Conservation (phyloP, 2,888 invertebrate genomes). For the Parelbella ahira region DNA sequence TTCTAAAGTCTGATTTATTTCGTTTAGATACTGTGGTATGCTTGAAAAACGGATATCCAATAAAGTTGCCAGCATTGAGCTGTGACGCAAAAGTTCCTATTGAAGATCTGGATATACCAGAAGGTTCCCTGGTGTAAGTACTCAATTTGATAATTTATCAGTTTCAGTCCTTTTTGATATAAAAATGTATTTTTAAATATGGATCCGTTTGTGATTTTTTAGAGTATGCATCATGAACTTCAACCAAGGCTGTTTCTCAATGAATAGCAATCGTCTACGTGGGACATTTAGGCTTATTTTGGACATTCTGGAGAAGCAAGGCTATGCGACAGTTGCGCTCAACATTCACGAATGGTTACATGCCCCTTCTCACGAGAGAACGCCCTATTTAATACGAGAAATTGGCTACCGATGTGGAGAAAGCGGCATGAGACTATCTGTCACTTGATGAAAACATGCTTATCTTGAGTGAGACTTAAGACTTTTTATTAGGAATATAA, state of each 20-base stretch:
- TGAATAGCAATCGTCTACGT: slow-evolving; percentile 80
- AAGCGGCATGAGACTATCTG: slow-evolving; percentile 60
- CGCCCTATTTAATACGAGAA: slow-evolving; percentile 82
- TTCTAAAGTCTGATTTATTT: too few relatives aligned
- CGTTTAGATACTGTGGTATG: slow-evolving; percentile 61
- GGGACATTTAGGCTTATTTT: slow-evolving; percentile 73
- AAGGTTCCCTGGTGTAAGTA: slow-evolving; percentile 53
- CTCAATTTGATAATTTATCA: too few relatives aligned
- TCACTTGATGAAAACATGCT: slow-evolving; percentile 41
- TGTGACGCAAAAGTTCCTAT: slow-evolving; percentile 41
- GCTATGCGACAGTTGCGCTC: slow-evolving; percentile 79
- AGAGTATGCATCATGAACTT: slow-evolving; percentile 81
- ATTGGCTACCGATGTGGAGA: slow-evolving; percentile 68
- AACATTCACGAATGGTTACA: slow-evolving; percentile 74
- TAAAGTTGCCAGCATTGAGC: slow-evolving; percentile 38
- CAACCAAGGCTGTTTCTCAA: slow-evolving; percentile 75
- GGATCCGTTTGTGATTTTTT: slow-evolving; percentile 19
- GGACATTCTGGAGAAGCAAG: slow-evolving; percentile 78
- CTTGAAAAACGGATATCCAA: slow-evolving; percentile 50
- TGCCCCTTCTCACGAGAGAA: slow-evolving; percentile 79
- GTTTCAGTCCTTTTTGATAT: too few relatives aligned
- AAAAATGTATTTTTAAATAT: too few relatives aligned
- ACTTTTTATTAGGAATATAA: background rate
- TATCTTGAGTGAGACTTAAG: too few relatives aligned
- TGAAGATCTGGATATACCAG: slow-evolving; percentile 59